These are phyloP conservation scores for Spodoptera exigua DNA, from an alignment of 2,888 invertebrate species.

Conservation along the genomic window DNA sequence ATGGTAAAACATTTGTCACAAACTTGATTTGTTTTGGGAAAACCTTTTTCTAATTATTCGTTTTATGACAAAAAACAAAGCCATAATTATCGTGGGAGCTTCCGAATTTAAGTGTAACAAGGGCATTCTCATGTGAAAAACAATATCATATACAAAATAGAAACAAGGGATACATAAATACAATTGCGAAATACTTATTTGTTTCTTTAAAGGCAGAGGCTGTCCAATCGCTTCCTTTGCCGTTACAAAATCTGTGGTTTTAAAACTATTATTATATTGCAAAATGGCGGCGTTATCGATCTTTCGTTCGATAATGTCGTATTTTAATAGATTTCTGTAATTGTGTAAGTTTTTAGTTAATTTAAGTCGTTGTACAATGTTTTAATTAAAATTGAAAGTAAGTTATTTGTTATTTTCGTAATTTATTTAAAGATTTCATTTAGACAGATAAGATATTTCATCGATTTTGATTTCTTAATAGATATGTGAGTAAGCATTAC, in stretches of 20 bases:
- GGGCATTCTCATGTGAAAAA: no score
- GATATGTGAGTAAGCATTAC: no score
- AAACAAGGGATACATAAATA: neutral
- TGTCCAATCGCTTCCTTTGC: slow-evolving; percentile 30
- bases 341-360: slow-evolving; percentile 14
- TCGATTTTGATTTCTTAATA: no score
- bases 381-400: slow-evolving; percentile 10
- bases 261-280: slow-evolving; percentile 19
- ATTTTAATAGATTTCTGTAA: slow-evolving; percentile 18
- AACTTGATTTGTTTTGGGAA: neutral
- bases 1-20: no score
- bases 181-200: slow-evolving; percentile 6
- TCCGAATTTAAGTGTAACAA: neutral
- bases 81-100: neutral
- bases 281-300: slow-evolving; percentile 30
- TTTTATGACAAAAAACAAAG: neutral
- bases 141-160: neutral
- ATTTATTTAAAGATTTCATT: no score
- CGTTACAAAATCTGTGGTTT: slow-evolving; percentile 36
- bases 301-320: slow-evolving; percentile 12
- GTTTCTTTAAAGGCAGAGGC: slow-evolving; percentile 14
- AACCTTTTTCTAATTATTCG: neutral
- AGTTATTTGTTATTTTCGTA: no score
- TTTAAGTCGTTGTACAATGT: slow-evolving; percentile 1
- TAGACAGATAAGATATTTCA: no score